Conservation (phyloP, 2,797 vertebrate species). For the Spinus olivaceus region DNA sequence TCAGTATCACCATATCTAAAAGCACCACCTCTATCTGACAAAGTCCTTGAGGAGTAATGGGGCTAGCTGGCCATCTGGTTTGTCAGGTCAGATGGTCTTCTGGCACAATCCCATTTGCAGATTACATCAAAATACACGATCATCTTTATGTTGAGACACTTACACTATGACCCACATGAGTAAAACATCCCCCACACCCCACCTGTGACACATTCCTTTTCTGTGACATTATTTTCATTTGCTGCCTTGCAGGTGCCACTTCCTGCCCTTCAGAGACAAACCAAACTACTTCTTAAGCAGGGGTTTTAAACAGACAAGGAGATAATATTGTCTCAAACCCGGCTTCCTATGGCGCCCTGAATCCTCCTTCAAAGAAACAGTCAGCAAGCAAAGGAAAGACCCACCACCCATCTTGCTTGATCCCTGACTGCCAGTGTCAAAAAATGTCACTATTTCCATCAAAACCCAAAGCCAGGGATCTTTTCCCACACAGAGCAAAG, state of each 20-base stretch:
- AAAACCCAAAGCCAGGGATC: neutral
- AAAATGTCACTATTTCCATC: neutral
- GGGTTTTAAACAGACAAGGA: conserved; percentile 39
- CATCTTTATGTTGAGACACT: neutral
- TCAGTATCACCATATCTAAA: neutral
- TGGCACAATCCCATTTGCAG: neutral
- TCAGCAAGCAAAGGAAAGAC: neutral
- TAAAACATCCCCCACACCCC: neutral
- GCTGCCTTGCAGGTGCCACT: conserved; percentile 58
- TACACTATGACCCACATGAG: neutral
- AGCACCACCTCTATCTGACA: neutral
- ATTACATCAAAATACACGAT: neutral
- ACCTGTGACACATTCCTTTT: neutral
- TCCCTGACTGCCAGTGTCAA: neutral
- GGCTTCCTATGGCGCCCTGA: neutral
- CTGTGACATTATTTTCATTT: neutral
- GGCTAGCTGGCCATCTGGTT: neutral
- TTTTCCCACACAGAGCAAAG: neutral
- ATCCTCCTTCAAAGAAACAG: neutral
- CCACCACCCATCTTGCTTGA: neutral
- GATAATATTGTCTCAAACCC: neutral
- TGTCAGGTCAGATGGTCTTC: neutral
- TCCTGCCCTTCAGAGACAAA: conserved; percentile 47
- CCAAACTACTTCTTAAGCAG: neutral
- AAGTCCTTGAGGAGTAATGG: neutral